Conservation (phyloP, 2,888 invertebrate genomes). For the Drosophila fulvimacula region DNA sequence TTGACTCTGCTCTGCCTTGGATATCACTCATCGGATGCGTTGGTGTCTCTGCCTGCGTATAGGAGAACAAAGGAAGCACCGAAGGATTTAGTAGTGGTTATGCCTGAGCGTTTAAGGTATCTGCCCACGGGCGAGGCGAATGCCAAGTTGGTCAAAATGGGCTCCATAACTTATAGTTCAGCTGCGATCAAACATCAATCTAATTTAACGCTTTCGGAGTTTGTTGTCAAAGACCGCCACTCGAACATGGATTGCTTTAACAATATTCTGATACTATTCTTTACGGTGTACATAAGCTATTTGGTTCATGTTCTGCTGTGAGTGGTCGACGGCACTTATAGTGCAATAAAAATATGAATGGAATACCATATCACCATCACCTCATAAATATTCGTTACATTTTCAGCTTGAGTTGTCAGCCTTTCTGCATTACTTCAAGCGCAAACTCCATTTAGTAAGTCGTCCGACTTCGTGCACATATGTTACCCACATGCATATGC, state of each 20-base stretch:
- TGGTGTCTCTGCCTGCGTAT: neutral
- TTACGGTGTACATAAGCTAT: conserved; percentile 44
- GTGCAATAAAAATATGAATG: neutral
- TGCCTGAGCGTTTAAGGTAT: neutral
- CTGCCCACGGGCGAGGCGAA: neutral
- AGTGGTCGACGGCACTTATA: neutral
- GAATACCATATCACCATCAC: conserved; percentile 5
- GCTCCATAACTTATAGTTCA: neutral
- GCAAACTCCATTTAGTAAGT: conserved; percentile 26
- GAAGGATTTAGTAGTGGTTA: too few species aligned
- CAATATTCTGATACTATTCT: conserved; percentile 26
- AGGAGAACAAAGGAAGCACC: neutral
- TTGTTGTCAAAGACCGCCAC: too few species aligned
- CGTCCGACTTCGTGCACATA: conserved; percentile 42
- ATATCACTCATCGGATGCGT: neutral
- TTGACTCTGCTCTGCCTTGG: conserved; percentile 6
- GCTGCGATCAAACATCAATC: too few species aligned
- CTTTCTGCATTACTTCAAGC: conserved; percentile 25
- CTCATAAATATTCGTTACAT: conserved; percentile 19
- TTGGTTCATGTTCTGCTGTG: conserved; percentile 35
- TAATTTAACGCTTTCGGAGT: neutral
- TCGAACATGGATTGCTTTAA: neutral
- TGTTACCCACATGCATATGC: conserved; percentile 57
- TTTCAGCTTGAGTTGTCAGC: conserved; percentile 40
- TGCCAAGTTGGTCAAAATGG: neutral